Base-by-base conservation (phyloP, 2,888 invertebrate species). In the Agrotis segetum region DNA sequence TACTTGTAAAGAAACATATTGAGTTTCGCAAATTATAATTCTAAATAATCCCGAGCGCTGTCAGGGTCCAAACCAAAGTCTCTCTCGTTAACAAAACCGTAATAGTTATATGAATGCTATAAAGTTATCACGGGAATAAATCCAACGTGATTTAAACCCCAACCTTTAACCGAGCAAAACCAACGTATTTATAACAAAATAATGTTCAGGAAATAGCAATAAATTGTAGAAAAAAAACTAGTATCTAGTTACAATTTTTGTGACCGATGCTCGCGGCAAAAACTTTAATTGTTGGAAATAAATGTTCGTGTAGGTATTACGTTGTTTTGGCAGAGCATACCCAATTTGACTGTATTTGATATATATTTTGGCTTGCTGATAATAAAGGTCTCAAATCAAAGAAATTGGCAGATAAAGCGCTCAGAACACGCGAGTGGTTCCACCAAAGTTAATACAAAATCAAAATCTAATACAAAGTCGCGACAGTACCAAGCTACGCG, bases 271-370 rank as follows among this genome's bases (percentile, higher is more conserved):
- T 53, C 13, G 47, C 13, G 52, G 77, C 40, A 5, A n/a, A n/a
- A 29, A 67, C 64, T 40, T 71, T 79, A 81, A 79, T 81, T 81
- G 79, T 49, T 55, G 40, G n/a, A 17, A 65, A 71, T 64, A 71
- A 58, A 81, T 61, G 66, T 60, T 49, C 58, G 56, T 50, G 71
- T 77, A 77, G 67, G 64, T 67, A 9, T 21, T 24, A 19, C 52
- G 55, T 69, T 62, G 53, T 70, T 81, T 66, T 70, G 59, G 81
- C 59, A 61, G 40, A 24, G 24, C 60, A 63, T 56, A 60, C 63
- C 64, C 68, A 70, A 78, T 74, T 53, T 62, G n/a, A 34, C 34
- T 40, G 61, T 67, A 50, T 71, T 58, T 55, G 61, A 64, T 77
- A 71, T 67, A 67, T 50, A 79, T 64, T 71, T 11, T 50, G 63